Evolutionary conservation across 1,140 invertebrate genomes (phyloP), one percentile per base, ranked within the genome.

Genomic region (Drosophila gunungcola): DNA sequence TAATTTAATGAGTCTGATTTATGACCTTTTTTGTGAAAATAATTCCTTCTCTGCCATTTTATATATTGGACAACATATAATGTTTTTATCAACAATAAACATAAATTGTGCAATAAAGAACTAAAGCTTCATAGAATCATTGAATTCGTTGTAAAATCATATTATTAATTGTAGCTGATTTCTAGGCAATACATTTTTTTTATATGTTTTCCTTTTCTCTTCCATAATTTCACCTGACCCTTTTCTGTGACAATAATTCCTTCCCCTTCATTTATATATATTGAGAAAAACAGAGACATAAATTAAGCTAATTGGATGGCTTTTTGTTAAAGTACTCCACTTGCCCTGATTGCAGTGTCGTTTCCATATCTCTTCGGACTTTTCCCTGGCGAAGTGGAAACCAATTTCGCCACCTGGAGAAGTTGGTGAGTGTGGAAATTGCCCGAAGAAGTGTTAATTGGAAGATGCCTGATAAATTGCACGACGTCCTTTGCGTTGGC

Each of bases 361-460:
- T 45, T 54, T 54, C 13, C 62, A 52, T 48, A 27, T 43, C 4
- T 46, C 63, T n/a, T 46, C 3, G 29, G 27, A 25, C 10, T 13
- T 56, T 57, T 54, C 6, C 25, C 16, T 34, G 25, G 11, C 16
- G 4, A 12, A 62, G n/a, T 21, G 45, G 32, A 39, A 32, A 38
- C 38, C 32, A 32, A 53, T 38, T 32, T 56, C 2, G 39, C 7
- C 0, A 49, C 11, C 32, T 58, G 29, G 11, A 16, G 52, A 42
- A 11, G 51, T 32, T 32, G 6, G 5, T 32, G 29, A 6, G 52
- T 9, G 11, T 11, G 58, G 34, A 12, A 77, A 81, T 73, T 63
- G 57, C 54, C 38, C 41, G 32, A 45, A 70, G 36, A 81, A 45
- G 73, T 72, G 69, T 63, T 83, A 84, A 83, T 83, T 83, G 80